phyloP scores from a whole-genome alignment of 2,888 invertebrate species.

The Sepiola atlantica region DNA sequence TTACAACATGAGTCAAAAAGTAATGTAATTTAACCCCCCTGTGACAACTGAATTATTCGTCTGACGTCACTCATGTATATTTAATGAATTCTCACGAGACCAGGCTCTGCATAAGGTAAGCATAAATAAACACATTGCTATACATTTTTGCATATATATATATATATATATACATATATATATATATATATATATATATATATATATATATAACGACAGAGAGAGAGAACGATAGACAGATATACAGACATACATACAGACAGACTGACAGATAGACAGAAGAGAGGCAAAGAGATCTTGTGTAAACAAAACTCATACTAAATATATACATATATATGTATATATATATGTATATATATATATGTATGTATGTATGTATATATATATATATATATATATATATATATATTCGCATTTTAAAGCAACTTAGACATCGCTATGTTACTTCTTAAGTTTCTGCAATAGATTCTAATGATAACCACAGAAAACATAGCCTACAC shows the following conservation, averaged over 20 bases:
- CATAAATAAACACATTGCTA: neutral
- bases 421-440: too few relatives aligned
- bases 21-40: neutral
- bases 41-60: neutral
- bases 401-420: neutral
- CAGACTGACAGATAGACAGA: too few relatives aligned
- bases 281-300: too few relatives aligned
- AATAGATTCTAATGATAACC: too few relatives aligned
- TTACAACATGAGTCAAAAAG: neutral
- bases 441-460: too few relatives aligned
- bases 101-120: neutral
- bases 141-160: neutral
- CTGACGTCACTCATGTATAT: slow-evolving; percentile 32
- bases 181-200: neutral
- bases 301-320: too few relatives aligned
- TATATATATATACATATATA: neutral
- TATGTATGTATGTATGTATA: neutral
- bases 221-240: neutral
- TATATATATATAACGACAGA: neutral
- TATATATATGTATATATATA: neutral
- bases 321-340: neutral
- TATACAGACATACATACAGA: neutral
- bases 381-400: neutral
- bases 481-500: too few relatives aligned
- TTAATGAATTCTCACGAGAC: neutral